These are phyloP conservation scores for Mus minutoides DNA, from an alignment of 2,797 vertebrate species.

Conservation along the genomic window DNA sequence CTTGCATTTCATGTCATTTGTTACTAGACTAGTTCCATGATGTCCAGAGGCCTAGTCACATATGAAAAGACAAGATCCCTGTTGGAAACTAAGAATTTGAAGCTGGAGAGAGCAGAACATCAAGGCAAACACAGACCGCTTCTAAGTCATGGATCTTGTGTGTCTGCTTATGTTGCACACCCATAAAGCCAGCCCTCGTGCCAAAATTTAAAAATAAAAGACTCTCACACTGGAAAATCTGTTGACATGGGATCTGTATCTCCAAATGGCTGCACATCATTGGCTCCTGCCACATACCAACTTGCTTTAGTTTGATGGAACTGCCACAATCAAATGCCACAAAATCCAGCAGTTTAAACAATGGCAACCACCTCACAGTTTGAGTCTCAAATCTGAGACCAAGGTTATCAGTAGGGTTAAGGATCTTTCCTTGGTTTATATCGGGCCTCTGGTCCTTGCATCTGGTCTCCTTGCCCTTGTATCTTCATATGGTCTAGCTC, in stretches of 20 bases:
- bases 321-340: background rate
- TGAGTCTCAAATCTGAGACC: background rate
- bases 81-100: slow-evolving; percentile 14
- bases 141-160: too few relatives aligned
- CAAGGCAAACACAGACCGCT: background rate
- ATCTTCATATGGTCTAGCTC: background rate
- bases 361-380: background rate
- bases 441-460: background rate
- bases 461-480: background rate
- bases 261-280: background rate
- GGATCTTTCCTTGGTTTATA: background rate
- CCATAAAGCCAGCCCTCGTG: background rate
- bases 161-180: background rate
- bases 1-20: background rate
- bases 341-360: background rate
- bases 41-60: background rate
- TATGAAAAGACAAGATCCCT: background rate
- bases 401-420: background rate
- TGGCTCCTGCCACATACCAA: background rate
- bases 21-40: background rate
- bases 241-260: background rate
- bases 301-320: background rate
- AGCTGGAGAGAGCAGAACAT: background rate
- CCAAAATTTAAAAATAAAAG: background rate
- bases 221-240: background rate